Conservation (phyloP, 2,888 invertebrate genomes). For the Eupithecia tripunctaria region DNA sequence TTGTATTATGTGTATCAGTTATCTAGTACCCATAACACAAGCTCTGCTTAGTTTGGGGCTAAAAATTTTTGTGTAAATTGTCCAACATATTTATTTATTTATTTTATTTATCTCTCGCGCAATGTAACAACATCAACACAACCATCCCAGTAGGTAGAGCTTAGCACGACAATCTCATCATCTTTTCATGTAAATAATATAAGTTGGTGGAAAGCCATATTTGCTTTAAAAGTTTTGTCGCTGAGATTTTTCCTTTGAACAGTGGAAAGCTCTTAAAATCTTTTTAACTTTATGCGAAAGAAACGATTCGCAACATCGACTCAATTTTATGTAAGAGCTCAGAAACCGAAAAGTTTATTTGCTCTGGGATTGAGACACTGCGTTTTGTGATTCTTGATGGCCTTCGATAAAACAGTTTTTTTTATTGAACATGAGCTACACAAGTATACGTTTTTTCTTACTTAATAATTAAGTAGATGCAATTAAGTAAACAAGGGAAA, state of each 20-base stretch:
- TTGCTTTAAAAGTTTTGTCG: conserved; percentile 29
- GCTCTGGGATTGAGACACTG: not conserved
- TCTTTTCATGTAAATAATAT: conserved; percentile 37
- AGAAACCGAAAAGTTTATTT: conserved; percentile 25
- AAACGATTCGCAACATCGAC: conserved; percentile 23
- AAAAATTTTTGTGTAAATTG: too few species aligned
- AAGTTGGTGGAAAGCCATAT: conserved; percentile 25
- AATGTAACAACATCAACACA: not conserved
- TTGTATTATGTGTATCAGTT: too few species aligned
- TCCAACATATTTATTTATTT: too few species aligned
- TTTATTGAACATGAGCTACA: too few species aligned
- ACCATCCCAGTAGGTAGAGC: not conserved
- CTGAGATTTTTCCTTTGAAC: conserved; percentile 33
- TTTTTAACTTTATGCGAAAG: conserved; percentile 33
- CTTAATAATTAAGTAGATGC: too few species aligned
- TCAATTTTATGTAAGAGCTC: conserved; percentile 31
- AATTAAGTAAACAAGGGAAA: too few species aligned
- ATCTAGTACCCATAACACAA: too few species aligned
- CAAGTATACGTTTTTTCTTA: too few species aligned
- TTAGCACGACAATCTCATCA: conserved; percentile 8
- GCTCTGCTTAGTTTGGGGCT: too few species aligned
- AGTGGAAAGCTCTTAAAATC: conserved; percentile 43
- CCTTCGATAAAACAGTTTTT: not conserved
- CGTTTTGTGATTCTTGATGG: conserved; percentile 9
- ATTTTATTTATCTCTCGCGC: not conserved